Conservation (phyloP, 1,140 invertebrate genomes). For the Drosophila takahashii region DNA sequence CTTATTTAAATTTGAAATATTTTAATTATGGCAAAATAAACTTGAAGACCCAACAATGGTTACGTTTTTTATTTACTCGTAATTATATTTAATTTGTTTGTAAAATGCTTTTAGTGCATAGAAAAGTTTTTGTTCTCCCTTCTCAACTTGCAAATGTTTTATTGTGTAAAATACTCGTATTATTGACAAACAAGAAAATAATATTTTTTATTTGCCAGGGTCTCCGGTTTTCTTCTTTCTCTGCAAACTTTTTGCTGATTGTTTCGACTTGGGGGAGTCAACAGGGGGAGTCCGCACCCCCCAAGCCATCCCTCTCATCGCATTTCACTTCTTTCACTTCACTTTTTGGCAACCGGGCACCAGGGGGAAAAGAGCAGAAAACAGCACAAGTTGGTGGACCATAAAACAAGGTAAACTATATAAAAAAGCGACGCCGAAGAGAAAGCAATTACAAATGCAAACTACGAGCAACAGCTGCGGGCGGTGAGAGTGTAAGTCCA, state of each 20-base stretch:
- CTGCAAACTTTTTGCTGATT: conserved; percentile 61
- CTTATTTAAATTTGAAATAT: neutral
- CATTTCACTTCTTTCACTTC: conserved; percentile 9
- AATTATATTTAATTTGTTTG: neutral
- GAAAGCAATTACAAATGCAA: conserved; percentile 81
- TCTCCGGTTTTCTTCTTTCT: conserved; percentile 22
- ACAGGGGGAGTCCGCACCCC: neutral
- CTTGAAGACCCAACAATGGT: too few relatives aligned
- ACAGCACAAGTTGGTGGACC: conserved; percentile 57
- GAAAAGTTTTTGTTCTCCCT: neutral
- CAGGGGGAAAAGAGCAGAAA: conserved; percentile 18
- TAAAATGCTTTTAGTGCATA: neutral
- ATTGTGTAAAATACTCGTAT: neutral
- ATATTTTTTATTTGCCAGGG: conserved; percentile 12
- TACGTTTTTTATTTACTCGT: neutral
- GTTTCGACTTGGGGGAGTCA: conserved; percentile 38
- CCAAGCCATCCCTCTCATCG: neutral
- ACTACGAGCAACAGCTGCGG: conserved; percentile 71
- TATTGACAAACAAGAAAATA: conserved; percentile 22
- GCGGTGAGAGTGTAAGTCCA: neutral
- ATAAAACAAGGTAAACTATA: conserved; percentile 74
- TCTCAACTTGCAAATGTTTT: neutral
- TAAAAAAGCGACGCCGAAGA: conserved; percentile 42
- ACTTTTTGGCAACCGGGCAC: conserved; percentile 9
- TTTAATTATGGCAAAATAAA: too few relatives aligned